Conservation (phyloP, 2,888 invertebrate species). For the Hylaea fasciaria region DNA sequence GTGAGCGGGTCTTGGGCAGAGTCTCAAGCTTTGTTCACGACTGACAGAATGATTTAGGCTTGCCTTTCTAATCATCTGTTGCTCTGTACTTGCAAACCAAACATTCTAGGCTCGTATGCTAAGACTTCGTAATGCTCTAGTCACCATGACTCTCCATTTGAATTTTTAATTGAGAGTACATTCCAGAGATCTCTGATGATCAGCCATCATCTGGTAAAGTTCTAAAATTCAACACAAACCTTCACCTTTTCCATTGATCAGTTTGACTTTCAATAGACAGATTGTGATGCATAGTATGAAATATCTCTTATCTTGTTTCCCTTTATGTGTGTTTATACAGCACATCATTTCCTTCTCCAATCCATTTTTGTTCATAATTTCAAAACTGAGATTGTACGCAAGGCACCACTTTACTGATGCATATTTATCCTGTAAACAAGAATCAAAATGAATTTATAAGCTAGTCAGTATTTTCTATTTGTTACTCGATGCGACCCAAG, state of each 20-base stretch:
- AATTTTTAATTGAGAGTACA: too few relatives aligned
- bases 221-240: too few relatives aligned
- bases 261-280: slow-evolving; percentile 52
- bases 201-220: too few relatives aligned
- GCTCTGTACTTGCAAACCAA: slow-evolving; percentile 33
- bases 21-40: slow-evolving; percentile 55
- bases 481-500: too few relatives aligned
- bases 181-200: too few relatives aligned
- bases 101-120: not conserved
- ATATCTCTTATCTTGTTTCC: slow-evolving; percentile 30
- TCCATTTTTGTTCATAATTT: slow-evolving; percentile 40
- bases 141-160: too few relatives aligned
- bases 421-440: slow-evolving; percentile 51
- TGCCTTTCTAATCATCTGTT: slow-evolving; percentile 76
- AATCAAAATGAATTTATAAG: not conserved
- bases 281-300: slow-evolving; percentile 55
- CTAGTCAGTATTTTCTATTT: too few relatives aligned
- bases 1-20: slow-evolving; percentile 66
- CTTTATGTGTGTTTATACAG: slow-evolving; percentile 25
- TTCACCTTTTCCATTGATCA: slow-evolving; percentile 27
- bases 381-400: slow-evolving; percentile 48
- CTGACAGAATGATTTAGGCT: slow-evolving; percentile 62
- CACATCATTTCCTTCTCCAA: slow-evolving; percentile 44
- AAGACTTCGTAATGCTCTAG: too few relatives aligned
- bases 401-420: slow-evolving; percentile 58